Evolutionary conservation across 2,797 vertebrate species (phyloP), one percentile per base, ranked within the genome.

Genomic region (Sebastes oblongus): DNA sequence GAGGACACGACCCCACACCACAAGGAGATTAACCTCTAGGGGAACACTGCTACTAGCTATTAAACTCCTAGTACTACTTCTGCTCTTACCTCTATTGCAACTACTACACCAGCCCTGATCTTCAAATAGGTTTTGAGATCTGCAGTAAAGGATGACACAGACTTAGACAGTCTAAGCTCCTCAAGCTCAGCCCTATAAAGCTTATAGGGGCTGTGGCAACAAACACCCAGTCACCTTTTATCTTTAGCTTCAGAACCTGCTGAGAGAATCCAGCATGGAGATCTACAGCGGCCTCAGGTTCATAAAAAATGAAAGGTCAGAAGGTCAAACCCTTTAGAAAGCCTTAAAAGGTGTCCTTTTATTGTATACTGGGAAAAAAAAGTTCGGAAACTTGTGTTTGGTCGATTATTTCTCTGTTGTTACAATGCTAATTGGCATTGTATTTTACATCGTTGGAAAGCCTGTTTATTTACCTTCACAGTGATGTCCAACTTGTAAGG

Each of bases 101-200:
- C 61, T 74, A 29, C 62, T 39, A 56, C 76, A 20, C 52, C 71
- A 75, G 52, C 60, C 32, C 18, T 42, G 58, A 74, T 76, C 73
- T 68, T 64, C 30, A 27, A 64, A 78, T 12, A 58, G 82, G 58
- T 20, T 84, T 70, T n/a, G 42, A 75, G 69, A 69, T 11, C 34
- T 30, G 12, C 8, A 7, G 64, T 64, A 7, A 65, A 77, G 69
- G 78, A 84, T 81, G 75, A 83, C 46, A 59, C 20, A 66, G 82
- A 75, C 24, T 88, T 81, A 86, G 68, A 72, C 73, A 29, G 68
- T 72, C 60, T 90, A 80, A 89, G 76, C 84, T 86, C 58, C 56
- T 83, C 72, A 70, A 30, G 42, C 55, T 79, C 52, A 75, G 62
- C 1, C 1, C 58, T 29, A 1, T 1, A 61, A 62, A 83, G 74